Percentiles rank a stretch among this genome's conserved stretches.
These are phyloP conservation scores for crab-eating macaque (Macaca fascicularis) DNA, from an alignment of 2,113 vertebrate genomes.

Conservation along the genomic window DNA sequence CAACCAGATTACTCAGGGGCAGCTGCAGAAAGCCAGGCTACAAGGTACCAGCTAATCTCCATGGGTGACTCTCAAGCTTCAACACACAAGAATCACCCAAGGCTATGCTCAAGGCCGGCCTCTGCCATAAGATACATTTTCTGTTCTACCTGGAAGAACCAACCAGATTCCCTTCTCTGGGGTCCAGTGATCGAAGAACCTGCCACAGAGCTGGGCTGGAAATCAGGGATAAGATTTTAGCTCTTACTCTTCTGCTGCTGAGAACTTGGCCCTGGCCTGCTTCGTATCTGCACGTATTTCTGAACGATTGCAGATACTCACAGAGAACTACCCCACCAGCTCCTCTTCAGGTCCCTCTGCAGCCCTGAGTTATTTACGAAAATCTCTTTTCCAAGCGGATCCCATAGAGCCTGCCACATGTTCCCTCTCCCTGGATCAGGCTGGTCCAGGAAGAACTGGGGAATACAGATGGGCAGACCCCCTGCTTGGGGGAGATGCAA, in stretches of 20 bases:
- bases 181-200: not conserved
- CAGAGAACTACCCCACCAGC: not conserved
- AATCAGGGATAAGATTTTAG: not conserved
- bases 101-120: not conserved
- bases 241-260: not conserved
- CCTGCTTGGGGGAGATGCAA: not conserved
- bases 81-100: not conserved
- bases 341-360: rapidly evolving
- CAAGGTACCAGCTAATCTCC: not conserved
- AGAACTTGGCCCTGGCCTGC: too few species aligned
- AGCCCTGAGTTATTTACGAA: not conserved
- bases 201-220: not conserved
- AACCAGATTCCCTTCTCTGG: not conserved
- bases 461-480: not conserved
- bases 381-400: not conserved
- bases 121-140: not conserved
- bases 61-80: not conserved
- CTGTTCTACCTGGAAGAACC: not conserved
- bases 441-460: not conserved
- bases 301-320: rapidly evolving
- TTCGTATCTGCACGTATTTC: rapidly evolving
- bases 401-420: not conserved
- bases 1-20: too few species aligned
- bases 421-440: not conserved
- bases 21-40: not conserved